Conservation (phyloP, 2,888 invertebrate genomes). For the Loripinus fragilis region DNA sequence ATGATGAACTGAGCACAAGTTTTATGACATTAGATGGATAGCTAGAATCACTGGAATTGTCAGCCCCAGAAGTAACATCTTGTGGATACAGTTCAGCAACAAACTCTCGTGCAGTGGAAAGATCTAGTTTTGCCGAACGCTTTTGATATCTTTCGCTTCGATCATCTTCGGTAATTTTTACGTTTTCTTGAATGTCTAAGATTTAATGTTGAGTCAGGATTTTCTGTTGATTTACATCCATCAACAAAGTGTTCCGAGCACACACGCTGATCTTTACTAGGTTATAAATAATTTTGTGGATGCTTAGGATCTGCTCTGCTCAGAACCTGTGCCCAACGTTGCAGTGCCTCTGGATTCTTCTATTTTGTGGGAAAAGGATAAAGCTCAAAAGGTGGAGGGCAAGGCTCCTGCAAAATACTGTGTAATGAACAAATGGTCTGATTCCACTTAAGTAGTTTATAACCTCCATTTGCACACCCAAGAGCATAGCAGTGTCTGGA, state of each 20-base stretch:
- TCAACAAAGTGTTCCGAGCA: slow-evolving; percentile 21
- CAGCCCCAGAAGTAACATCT: slow-evolving; percentile 6
- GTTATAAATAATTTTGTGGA: background rate
- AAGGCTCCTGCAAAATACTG: background rate
- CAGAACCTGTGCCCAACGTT: background rate
- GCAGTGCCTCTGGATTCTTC: background rate
- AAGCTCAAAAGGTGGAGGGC: background rate
- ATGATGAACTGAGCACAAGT: background rate
- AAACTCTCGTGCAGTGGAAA: background rate
- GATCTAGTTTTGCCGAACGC: background rate
- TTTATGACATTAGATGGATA: background rate
- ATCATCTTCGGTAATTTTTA: background rate
- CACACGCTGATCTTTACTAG: slow-evolving; percentile 1
- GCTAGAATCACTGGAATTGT: background rate
- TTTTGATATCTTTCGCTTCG: background rate
- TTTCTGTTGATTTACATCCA: slow-evolving; percentile 1
- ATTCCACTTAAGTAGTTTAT: background rate
- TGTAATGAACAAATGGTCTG: background rate
- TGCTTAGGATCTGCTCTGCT: background rate
- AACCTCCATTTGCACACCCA: background rate
- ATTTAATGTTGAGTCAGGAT: slow-evolving; percentile 16
- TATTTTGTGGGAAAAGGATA: slow-evolving; percentile 9
- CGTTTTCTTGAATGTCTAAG: background rate
- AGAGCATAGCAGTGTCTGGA: background rate
- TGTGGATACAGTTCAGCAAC: background rate